Evolutionary conservation across 2,113 vertebrate genomes (phyloP).

Genomic region (Suncus etruscus): DNA sequence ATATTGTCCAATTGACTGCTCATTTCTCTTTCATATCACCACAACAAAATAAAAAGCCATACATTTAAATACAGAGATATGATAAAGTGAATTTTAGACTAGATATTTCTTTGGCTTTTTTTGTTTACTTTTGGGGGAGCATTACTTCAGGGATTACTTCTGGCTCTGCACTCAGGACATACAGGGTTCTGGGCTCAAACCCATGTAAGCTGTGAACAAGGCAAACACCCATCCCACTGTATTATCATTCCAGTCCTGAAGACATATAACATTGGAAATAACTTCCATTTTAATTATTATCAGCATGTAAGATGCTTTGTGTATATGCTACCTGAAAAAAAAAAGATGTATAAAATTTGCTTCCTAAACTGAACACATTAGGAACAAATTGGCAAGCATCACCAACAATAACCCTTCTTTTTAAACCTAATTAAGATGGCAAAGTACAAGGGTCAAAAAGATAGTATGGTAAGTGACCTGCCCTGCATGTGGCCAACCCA

Average conservation of each 20-base stretch:
- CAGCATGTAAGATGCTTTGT: not conserved
- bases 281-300: not conserved
- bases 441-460: not conserved
- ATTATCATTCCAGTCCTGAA: no score
- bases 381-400: not conserved
- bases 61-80: not conserved
- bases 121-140: no score
- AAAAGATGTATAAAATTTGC: not conserved
- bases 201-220: no score
- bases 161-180: no score
- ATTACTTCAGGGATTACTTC: no score
- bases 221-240: no score
- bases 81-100: not conserved
- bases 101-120: not conserved
- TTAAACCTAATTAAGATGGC: not conserved
- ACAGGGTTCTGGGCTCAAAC: no score
- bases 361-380: not conserved
- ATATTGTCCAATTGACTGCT: not conserved
- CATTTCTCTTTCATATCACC: not conserved
- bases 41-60: constrained; percentile 26
- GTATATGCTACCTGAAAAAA: constrained; percentile 8
- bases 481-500: no score
- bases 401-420: not conserved
- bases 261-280: not conserved
- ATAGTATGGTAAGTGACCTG: no score